phyloP scores from a whole-genome alignment of 2,113 vertebrate species.

The Pampusana beccarii region DNA sequence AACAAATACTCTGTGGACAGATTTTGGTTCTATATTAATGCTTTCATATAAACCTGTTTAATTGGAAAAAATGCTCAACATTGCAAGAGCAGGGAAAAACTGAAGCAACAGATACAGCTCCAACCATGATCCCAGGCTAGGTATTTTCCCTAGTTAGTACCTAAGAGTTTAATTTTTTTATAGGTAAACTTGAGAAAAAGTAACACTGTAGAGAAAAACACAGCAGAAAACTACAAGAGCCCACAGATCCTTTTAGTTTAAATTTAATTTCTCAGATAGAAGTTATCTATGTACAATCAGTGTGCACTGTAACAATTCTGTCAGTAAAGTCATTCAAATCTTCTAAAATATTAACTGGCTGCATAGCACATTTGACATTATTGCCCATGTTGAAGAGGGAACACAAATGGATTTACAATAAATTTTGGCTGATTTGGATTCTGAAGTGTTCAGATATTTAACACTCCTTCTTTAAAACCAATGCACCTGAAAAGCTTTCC shows the following conservation, averaged over 20 bases:
- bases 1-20: not conserved
- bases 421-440: slow-evolving; percentile 77
- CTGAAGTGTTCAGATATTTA: slow-evolving; percentile 63
- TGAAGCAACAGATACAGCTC: not conserved
- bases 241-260: slow-evolving; percentile 78
- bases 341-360: slow-evolving; percentile 92
- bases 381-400: slow-evolving; percentile 87
- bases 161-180: not conserved
- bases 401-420: slow-evolving; percentile 78
- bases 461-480: slow-evolving; percentile 66
- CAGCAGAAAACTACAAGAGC: slow-evolving; percentile 77
- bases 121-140: not conserved
- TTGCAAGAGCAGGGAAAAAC: not conserved
- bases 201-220: slow-evolving; percentile 33
- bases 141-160: not conserved
- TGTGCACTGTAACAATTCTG: slow-evolving; percentile 92
- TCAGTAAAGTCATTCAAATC: slow-evolving; percentile 86
- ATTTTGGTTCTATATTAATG: not conserved
- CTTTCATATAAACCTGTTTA: not conserved
- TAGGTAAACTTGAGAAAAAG: slow-evolving; percentile 17
- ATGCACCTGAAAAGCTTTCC: slow-evolving; percentile 71
- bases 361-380: slow-evolving; percentile 98
- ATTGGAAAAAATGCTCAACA: not conserved
- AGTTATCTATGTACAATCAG: slow-evolving; percentile 93
- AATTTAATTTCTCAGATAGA: slow-evolving; percentile 97